These are phyloP conservation scores for Sclerurus mexicanus DNA, from an alignment of 2,113 vertebrate genomes.

Conservation along the genomic window DNA sequence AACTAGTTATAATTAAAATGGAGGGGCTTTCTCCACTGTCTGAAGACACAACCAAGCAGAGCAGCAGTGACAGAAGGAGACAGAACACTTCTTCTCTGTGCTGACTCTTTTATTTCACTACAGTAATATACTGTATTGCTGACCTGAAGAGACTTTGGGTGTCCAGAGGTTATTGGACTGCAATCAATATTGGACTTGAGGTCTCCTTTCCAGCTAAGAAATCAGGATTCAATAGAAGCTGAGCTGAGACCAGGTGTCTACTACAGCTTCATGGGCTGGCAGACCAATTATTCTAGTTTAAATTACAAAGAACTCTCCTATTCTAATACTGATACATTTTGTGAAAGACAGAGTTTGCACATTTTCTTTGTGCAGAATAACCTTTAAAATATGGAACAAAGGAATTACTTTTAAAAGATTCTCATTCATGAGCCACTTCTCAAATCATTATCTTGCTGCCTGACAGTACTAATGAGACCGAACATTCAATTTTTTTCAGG, in stretches of 20 bases:
- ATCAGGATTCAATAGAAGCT: neutral
- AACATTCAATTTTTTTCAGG: neutral
- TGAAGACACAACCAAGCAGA: neutral
- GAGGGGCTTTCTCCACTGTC: neutral
- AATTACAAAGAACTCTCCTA: neutral
- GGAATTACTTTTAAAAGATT: neutral
- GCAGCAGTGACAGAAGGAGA: neutral
- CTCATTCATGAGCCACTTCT: neutral
- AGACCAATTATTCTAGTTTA: slow-evolving; percentile 1
- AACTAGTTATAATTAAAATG: neutral
- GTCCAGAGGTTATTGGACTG: neutral
- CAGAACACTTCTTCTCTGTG: neutral
- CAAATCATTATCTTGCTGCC: neutral
- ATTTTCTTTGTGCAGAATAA: slow-evolving; percentile 18
- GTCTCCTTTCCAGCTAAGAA: neutral
- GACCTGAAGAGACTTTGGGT: neutral
- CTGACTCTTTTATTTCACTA: neutral
- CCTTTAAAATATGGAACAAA: slow-evolving; percentile 44
- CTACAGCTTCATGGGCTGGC: neutral
- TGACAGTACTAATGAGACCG: neutral
- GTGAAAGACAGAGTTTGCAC: neutral
- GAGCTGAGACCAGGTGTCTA: neutral
- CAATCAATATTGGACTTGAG: neutral
- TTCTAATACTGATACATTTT: slow-evolving; percentile 17
- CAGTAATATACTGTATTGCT: neutral